A percentile compares a stretch with the other conserved stretches of the same genome.
These are phyloP conservation scores for Trilocha varians DNA, from an alignment of 2,888 invertebrate genomes.

Conservation along the genomic window DNA sequence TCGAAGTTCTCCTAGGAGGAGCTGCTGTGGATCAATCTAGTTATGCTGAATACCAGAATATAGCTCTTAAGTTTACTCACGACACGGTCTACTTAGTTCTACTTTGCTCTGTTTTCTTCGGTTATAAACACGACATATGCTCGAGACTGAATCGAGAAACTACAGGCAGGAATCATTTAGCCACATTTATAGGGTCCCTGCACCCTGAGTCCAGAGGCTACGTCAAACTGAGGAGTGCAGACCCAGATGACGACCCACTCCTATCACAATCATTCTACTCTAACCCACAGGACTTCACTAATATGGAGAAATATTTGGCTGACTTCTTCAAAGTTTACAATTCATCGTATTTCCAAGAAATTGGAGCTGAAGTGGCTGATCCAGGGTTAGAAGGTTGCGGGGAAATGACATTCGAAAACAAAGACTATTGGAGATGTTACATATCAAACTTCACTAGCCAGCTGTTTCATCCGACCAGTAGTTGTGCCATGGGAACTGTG, in stretches of 20 bases:
- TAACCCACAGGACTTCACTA: not conserved
- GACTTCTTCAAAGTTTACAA: slow-evolving; percentile 6
- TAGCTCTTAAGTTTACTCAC: not conserved
- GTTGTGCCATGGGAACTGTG: slow-evolving; percentile 19
- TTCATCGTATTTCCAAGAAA: slow-evolving; percentile 8
- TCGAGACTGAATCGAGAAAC: not conserved
- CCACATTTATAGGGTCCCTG: not conserved
- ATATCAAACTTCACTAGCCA: slow-evolving; percentile 13
- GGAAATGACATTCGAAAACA: slow-evolving; percentile 1
- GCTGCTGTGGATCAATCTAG: not conserved
- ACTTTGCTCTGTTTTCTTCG: not conserved
- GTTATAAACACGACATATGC: not conserved
- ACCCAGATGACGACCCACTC: not conserved
- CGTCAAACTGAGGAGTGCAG: not conserved
- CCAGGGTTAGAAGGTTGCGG: slow-evolving; percentile 5
- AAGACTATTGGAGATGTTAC: slow-evolving; percentile 20
- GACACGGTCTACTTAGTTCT: not conserved
- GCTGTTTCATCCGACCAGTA: slow-evolving; percentile 22
- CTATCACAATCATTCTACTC: not conserved
- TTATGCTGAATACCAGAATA: not conserved
- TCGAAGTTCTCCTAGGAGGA: not conserved
- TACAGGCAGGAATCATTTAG: not conserved
- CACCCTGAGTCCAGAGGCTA: slow-evolving; percentile 1
- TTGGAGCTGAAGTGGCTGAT: slow-evolving; percentile 10
- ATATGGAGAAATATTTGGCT: slow-evolving; percentile 25